Conservation (phyloP, 2,113 vertebrate species). For the Serinus canaria region DNA sequence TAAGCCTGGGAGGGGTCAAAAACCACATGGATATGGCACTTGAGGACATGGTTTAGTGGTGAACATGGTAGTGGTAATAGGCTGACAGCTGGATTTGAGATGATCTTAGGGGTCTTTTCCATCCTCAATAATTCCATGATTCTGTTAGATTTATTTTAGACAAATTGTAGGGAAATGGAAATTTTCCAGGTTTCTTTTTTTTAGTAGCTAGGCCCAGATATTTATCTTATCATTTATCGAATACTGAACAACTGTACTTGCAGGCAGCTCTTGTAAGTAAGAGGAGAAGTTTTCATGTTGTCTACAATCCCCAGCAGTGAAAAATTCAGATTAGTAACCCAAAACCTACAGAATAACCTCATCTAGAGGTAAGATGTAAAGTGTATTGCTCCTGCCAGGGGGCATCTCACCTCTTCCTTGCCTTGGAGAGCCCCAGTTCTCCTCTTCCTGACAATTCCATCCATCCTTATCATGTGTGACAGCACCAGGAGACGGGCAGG, state of each 20-base stretch:
- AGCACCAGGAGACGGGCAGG: accelerated
- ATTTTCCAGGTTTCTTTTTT: neutral
- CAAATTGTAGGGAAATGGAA: neutral
- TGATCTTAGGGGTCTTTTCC: neutral
- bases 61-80: neutral
- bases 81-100: neutral
- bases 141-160: neutral
- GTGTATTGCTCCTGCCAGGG: neutral
- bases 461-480: accelerated
- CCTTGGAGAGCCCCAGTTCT: neutral
- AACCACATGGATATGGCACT: neutral
- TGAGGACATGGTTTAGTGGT: neutral
- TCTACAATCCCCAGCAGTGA: neutral
- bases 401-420: neutral
- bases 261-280: neutral
- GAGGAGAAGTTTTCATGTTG: neutral
- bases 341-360: neutral
- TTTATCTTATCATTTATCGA: neutral
- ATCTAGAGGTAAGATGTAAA: neutral
- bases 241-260: neutral
- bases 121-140: neutral
- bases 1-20: neutral
- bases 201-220: neutral
- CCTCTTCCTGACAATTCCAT: accelerated
- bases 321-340: neutral